These are phyloP conservation scores for Drosophila dunni DNA, from an alignment of 1,140 invertebrate species.

Conservation along the genomic window DNA sequence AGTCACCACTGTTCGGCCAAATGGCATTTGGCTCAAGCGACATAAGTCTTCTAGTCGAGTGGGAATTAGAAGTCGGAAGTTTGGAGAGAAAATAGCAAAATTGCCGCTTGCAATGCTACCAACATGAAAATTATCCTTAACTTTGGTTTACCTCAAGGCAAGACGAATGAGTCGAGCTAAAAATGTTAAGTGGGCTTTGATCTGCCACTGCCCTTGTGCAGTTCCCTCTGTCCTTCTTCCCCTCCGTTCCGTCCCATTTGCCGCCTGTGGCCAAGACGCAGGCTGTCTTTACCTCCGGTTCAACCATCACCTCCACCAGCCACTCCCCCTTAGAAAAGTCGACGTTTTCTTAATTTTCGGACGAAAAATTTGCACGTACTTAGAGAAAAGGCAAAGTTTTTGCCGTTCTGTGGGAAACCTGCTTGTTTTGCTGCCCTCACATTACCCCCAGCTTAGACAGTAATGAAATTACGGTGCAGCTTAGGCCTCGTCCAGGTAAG, in stretches of 20 bases:
- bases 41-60: too few relatives aligned
- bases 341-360: slow-evolving; percentile 67
- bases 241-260: not conserved
- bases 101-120: slow-evolving; percentile 32
- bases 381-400: slow-evolving; percentile 60
- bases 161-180: slow-evolving; percentile 46
- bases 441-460: slow-evolving; percentile 66
- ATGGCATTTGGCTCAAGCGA: slow-evolving; percentile 5
- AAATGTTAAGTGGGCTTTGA: slow-evolving; percentile 58
- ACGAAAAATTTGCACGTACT: slow-evolving; percentile 77
- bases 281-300: not conserved
- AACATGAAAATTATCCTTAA: slow-evolving; percentile 63
- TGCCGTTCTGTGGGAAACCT: slow-evolving; percentile 24
- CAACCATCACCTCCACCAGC: not conserved
- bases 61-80: not conserved
- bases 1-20: slow-evolving; percentile 20
- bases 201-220: slow-evolving; percentile 10
- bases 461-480: slow-evolving; percentile 72
- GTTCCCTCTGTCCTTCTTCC: not conserved
- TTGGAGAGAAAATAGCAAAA: slow-evolving; percentile 27
- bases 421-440: slow-evolving; percentile 40
- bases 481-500: slow-evolving; percentile 20
- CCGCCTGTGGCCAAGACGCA: not conserved
- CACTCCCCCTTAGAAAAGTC: not conserved
- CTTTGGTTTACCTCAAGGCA: slow-evolving; percentile 50